Conservation (phyloP, 2,797 vertebrate genomes). For the Rachycentron canadum region DNA sequence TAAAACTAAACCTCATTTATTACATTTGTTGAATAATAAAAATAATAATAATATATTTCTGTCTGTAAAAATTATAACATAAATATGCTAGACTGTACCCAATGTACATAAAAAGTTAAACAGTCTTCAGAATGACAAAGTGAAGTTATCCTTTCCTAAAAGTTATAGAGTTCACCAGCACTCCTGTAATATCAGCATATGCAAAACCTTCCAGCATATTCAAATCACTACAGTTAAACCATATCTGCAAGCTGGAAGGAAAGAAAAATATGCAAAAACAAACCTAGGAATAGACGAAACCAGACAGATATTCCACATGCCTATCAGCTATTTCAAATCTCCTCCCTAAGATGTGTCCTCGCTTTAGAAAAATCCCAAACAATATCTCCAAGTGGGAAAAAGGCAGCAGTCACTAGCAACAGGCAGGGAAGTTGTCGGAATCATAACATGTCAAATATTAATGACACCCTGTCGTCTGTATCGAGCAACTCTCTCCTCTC, state of each 20-base stretch:
- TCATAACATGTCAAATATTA: slow-evolving; percentile 70
- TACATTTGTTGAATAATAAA: not conserved
- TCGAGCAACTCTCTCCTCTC: slow-evolving; percentile 42
- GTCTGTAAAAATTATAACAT: not conserved
- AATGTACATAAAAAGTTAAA: not conserved
- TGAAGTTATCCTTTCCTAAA: slow-evolving; percentile 29
- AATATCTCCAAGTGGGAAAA: slow-evolving; percentile 12
- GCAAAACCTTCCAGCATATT: slow-evolving; percentile 42
- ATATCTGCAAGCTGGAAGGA: slow-evolving; percentile 16
- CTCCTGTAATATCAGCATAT: not conserved
- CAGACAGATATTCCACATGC: slow-evolving; percentile 27
- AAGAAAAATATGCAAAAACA: slow-evolving; percentile 10
- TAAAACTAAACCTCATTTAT: not conserved
- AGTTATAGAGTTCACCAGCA: slow-evolving; percentile 35
- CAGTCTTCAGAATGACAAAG: not conserved
- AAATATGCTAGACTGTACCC: not conserved
- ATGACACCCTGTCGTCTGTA: slow-evolving; percentile 52
- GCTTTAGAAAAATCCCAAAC: slow-evolving; percentile 1
- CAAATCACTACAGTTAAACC: slow-evolving; percentile 44
- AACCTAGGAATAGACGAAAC: slow-evolving; percentile 13
- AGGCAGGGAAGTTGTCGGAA: slow-evolving; percentile 79
- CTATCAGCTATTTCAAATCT: slow-evolving; percentile 13
- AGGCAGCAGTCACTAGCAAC: slow-evolving; percentile 68
- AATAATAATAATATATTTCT: too few species aligned
- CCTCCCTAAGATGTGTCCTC: not conserved